Conservation (phyloP, 2,888 invertebrate genomes). For the Synergus gifuensis region DNA sequence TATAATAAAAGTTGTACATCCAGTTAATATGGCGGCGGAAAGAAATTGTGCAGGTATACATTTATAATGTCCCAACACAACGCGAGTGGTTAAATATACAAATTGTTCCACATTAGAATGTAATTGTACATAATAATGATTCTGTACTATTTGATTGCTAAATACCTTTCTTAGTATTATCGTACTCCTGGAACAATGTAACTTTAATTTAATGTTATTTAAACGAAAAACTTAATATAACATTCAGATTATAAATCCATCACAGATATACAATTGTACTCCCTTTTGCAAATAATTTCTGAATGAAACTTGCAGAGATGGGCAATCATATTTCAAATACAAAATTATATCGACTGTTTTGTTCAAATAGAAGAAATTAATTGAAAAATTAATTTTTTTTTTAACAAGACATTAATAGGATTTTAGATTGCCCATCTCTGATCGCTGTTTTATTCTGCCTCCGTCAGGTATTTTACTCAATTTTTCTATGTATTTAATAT, state of each 20-base stretch:
- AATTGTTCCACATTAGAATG: slow-evolving; percentile 41
- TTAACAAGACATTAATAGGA: too few relatives aligned
- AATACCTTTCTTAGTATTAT: slow-evolving; percentile 31
- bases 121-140: slow-evolving; percentile 40
- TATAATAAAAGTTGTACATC: slow-evolving; percentile 30
- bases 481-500: neutral
- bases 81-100: slow-evolving; percentile 13
- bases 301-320: neutral
- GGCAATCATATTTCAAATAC: neutral
- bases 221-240: slow-evolving; percentile 37
- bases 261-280: slow-evolving; percentile 20
- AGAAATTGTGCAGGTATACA: slow-evolving; percentile 17
- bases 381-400: neutral
- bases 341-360: neutral
- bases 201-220: slow-evolving; percentile 38
- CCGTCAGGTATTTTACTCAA: neutral
- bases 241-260: slow-evolving; percentile 17
- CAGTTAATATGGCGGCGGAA: slow-evolving; percentile 20
- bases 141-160: slow-evolving; percentile 29
- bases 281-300: slow-evolving; percentile 23
- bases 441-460: neutral
- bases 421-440: neutral
- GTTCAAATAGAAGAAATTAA: neutral
- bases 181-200: slow-evolving; percentile 29
- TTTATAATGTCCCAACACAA: slow-evolving; percentile 17